Conservation (phyloP, 2,113 vertebrate species). For the Peromyscus californicus region DNA sequence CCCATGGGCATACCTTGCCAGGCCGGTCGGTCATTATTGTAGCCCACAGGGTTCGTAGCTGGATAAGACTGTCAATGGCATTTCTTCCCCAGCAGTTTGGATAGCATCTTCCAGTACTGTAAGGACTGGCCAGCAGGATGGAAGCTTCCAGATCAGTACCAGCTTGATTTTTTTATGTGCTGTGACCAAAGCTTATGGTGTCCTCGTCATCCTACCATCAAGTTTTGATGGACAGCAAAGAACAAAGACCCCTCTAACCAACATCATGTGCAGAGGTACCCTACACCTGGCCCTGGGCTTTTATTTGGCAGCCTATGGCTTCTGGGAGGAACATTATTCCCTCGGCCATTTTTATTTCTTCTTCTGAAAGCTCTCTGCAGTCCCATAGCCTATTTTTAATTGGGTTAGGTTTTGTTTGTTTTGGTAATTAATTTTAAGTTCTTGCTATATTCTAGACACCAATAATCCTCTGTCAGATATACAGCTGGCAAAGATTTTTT, state of each 20-base stretch:
- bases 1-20: not conserved
- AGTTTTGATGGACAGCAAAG: not conserved
- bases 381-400: not conserved
- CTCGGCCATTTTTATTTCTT: not conserved
- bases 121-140: not conserved
- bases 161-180: not conserved
- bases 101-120: not conserved
- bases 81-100: not conserved
- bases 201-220: not conserved
- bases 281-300: not conserved
- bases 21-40: not conserved
- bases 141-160: not conserved
- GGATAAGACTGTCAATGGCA: not conserved
- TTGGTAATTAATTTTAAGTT: not conserved
- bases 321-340: not conserved
- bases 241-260: not conserved
- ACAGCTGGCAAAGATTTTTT: not conserved
- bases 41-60: not conserved
- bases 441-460: not conserved
- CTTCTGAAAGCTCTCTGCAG: not conserved
- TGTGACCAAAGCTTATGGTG: not conserved
- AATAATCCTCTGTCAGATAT: not conserved
- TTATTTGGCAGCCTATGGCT: not conserved
- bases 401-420: not conserved
- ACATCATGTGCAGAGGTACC: not conserved